Evolutionary conservation across 1,140 invertebrate genomes (phyloP), one percentile per base, ranked within the genome.

Genomic region (Pseudomyrmex dendroicus): DNA sequence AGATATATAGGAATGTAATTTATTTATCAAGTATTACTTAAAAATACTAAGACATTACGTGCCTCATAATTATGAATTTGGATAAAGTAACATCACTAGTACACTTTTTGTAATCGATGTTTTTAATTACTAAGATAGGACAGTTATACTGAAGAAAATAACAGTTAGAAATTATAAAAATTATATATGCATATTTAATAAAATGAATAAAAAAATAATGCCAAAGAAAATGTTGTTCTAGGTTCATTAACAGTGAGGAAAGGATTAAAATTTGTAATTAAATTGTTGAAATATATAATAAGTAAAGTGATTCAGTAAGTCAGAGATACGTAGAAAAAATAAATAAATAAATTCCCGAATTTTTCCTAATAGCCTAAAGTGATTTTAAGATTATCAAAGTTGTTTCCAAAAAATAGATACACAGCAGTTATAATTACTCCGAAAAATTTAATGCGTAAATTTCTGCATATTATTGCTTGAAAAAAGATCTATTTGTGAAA

Each of bases 191-290:
- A 17, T 56, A 50, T 57, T 82, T 70, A 54, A 73, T 50, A 82
- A 73, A 46, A 35, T 15, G 15, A 54, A 35, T 13, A 56, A 15
- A 54, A 56, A n/a, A 20, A 59, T 13, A 82, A 59, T 82, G 67
- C 67, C 44, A 70, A 57, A 72, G 48, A 73, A 1, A 68, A 77
- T 77, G 13, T 77, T 56, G 50, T 15, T 46, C 63, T 77, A 77
- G 74, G 25, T 77, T 67, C 5, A 57, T 70, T 72, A 82, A 61
- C 77, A 82, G 77, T 82, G 73, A 54, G 67, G 77, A 82, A 82
- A 82, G 77, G 77, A 82, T 82, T 73, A 73, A 80, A 46, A 48
- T 61, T 59, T 82, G 48, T 73, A 82, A 73, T 35, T 82, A 50
- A 73, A 72, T 48, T 35, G 56, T 82, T 67, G 67, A 73, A 73